A percentile compares a stretch with the other conserved stretches of the same genome.
Conservation (phyloP, 2,888 invertebrate genomes). For the Acrocyrtus sp. region DNA sequence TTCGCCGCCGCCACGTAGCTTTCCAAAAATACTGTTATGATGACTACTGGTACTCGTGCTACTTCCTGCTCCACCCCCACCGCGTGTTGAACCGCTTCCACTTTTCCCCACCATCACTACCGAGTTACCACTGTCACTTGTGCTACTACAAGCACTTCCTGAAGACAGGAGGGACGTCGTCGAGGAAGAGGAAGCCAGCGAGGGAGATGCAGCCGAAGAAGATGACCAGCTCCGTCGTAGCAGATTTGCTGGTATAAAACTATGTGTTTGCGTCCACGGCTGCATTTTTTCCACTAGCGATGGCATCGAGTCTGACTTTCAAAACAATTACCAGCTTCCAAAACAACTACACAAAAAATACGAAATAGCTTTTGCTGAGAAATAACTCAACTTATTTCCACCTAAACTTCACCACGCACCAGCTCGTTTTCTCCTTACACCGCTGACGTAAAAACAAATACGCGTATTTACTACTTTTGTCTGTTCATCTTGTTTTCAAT, state of each 20-base stretch:
- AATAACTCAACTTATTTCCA: no score
- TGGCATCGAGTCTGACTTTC: slow-evolving; percentile 32
- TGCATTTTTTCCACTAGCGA: slow-evolving; percentile 37
- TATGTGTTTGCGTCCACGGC: slow-evolving; percentile 37
- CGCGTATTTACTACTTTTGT: no score
- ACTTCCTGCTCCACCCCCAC: slow-evolving; percentile 27
- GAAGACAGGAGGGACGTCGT: slow-evolving; percentile 18
- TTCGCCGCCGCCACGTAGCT: neutral
- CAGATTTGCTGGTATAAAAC: slow-evolving; percentile 26
- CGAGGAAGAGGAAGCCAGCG: slow-evolving; percentile 10
- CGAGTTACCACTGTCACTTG: slow-evolving; percentile 20
- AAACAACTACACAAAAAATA: slow-evolving; percentile 4
- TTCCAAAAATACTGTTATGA: slow-evolving; percentile 4
- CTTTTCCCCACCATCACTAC: no score
- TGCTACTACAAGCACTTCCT: slow-evolving; percentile 1
- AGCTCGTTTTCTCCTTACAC: no score
- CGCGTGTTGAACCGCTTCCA: slow-evolving; percentile 19
- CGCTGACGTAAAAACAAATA: no score
- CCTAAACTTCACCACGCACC: no score
- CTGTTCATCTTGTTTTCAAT: no score
- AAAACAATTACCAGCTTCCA: neutral
- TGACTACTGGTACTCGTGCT: slow-evolving; percentile 6
- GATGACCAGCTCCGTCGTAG: slow-evolving; percentile 40
- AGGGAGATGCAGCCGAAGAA: slow-evolving; percentile 5
- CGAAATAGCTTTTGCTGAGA: neutral